phyloP scores from a whole-genome alignment of 2,888 invertebrate species.

The Drosophila mimica region DNA sequence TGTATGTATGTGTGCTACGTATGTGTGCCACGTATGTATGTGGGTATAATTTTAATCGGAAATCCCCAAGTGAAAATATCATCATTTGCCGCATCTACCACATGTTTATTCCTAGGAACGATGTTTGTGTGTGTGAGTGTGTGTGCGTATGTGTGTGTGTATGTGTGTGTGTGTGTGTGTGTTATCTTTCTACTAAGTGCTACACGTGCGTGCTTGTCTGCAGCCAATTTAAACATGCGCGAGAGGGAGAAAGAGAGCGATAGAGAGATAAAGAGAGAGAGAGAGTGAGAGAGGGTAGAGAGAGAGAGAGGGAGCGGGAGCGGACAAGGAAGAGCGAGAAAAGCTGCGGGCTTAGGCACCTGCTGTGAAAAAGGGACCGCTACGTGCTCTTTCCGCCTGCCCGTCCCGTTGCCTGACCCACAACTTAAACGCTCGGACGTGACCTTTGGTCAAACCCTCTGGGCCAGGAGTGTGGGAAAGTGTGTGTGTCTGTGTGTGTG shows the following conservation, averaged over 20 bases:
- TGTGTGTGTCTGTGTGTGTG: background rate
- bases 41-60: background rate
- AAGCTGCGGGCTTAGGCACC: constrained; percentile 13
- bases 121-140: background rate
- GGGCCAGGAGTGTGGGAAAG: constrained; percentile 5
- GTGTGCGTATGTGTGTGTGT: background rate
- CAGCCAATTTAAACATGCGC: constrained; percentile 20
- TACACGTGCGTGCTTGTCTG: constrained; percentile 17
- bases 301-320: background rate
- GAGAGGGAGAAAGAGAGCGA: background rate
- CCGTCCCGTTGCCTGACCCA: constrained; percentile 12
- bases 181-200: background rate
- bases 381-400: constrained; percentile 40
- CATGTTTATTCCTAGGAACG: background rate
- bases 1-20: background rate
- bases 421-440: constrained; percentile 29
- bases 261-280: background rate
- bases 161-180: background rate
- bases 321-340: background rate
- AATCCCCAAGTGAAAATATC: background rate
- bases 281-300: background rate
- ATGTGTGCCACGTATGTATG: background rate
- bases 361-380: constrained; percentile 32
- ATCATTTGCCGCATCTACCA: background rate
- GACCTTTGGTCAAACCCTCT: constrained; percentile 21